Conservation (phyloP, 2,797 vertebrate genomes). For the Xyrichtys novacula region DNA sequence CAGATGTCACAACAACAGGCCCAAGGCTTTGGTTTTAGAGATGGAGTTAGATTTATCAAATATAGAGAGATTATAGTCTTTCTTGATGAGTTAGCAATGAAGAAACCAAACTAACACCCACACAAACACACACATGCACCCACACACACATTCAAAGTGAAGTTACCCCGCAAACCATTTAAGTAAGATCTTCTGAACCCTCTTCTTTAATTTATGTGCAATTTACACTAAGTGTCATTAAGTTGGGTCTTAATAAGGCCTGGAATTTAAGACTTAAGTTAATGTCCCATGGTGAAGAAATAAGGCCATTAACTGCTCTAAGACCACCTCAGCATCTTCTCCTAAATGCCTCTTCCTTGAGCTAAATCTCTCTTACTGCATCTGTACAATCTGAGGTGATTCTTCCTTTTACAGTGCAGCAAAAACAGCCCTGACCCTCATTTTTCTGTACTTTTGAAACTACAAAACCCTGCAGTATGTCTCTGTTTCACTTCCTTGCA, state of each 20-base stretch:
- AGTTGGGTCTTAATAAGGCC: slow-evolving; percentile 15
- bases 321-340: slow-evolving; percentile 21
- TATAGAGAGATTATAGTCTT: not conserved
- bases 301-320: slow-evolving; percentile 20
- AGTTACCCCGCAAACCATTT: slow-evolving; percentile 11
- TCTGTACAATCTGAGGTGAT: not conserved
- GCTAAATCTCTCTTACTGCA: slow-evolving; percentile 20
- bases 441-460: too few relatives aligned
- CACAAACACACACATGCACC: not conserved
- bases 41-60: not conserved
- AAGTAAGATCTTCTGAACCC: slow-evolving; percentile 4
- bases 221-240: slow-evolving; percentile 28
- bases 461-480: not conserved
- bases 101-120: not conserved
- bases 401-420: slow-evolving; percentile 9
- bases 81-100: not conserved
- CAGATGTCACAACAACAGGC: slow-evolving; percentile 33
- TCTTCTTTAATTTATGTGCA: slow-evolving; percentile 21
- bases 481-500: not conserved
- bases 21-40: slow-evolving; percentile 17
- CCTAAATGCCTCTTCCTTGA: slow-evolving; percentile 4
- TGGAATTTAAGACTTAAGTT: slow-evolving; percentile 23
- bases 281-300: slow-evolving; percentile 35
- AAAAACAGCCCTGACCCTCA: not conserved
- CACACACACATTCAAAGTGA: not conserved